Evolutionary conservation across 2,797 vertebrate species (phyloP).

Genomic region (Karalla daura): DNA sequence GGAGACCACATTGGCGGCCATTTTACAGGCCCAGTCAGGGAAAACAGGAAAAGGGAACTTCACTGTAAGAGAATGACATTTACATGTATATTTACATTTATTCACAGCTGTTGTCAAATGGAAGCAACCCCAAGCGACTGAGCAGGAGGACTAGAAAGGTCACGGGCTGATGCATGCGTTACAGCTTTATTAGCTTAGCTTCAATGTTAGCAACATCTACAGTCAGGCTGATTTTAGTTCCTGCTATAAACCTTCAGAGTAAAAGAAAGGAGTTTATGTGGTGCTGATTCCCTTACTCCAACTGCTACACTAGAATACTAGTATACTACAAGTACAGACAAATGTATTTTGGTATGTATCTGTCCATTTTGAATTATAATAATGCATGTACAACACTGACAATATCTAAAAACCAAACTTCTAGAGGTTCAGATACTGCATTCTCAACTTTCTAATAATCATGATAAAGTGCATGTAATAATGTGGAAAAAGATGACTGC

Average conservation of each 20-base stretch:
- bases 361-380: too few relatives aligned
- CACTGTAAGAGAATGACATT: conserved; percentile 72
- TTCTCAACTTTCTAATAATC: too few relatives aligned
- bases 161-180: conserved; percentile 53
- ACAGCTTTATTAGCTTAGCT: conserved; percentile 53
- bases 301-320: too few relatives aligned
- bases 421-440: too few relatives aligned
- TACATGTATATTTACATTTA: conserved; percentile 83
- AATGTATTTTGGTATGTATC: too few relatives aligned
- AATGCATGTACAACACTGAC: too few relatives aligned
- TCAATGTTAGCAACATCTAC: conserved; percentile 22
- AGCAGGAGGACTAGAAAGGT: conserved; percentile 68
- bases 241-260: not conserved
- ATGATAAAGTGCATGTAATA: too few relatives aligned
- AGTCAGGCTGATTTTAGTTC: not conserved
- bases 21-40: conserved; percentile 64
- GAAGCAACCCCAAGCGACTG: conserved; percentile 59
- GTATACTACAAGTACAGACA: too few relatives aligned
- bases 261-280: not conserved
- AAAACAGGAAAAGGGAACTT: conserved; percentile 64
- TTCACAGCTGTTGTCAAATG: conserved; percentile 75
- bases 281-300: too few relatives aligned
- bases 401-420: too few relatives aligned
- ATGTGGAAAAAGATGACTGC: not conserved
- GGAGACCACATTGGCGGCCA: conserved; percentile 59